Evolutionary conservation across 2,888 invertebrate species (phyloP), one percentile per base, ranked within the genome.

Genomic region (Ceratothoa steindachneri): DNA sequence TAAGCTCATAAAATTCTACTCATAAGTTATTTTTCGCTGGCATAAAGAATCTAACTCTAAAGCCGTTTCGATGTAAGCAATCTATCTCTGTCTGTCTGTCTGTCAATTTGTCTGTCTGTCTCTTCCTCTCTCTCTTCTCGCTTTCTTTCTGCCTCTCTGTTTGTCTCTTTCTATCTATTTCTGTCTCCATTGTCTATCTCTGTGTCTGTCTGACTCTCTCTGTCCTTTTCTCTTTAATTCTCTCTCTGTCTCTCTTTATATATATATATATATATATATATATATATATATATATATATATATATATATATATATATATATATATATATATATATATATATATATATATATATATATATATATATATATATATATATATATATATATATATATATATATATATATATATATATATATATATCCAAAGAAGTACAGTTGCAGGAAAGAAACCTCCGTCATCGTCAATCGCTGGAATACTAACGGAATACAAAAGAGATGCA

Each of bases 201-300:
- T 41, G 7, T 41, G 7, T 9, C 15, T 41, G 7, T 41, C 15
- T 41, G 7, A 41, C 15, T 41, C 15, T 41, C 41, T 41, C 7
- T 41, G 7, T 41, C 15, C 15, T 41, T 41, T 41, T 41, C 15
- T 41, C 7, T 15, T 0, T 31, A 67, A n/a, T n/a, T n/a, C n/a
- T n/a, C n/a, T n/a, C n/a, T n/a, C n/a, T n/a, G n/a, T n/a, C n/a
- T n/a, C n/a, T n/a, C n/a, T n/a, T n/a, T n/a, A n/a, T n/a, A n/a
- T n/a, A n/a, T n/a, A n/a, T n/a, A n/a, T n/a, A n/a, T 67, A 67
- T 69, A 69, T 69, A 69, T 69, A 69, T 69, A 1, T 69, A 52
- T 69, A 69, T 69, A 0, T 52, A 69, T 69, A 51, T 69, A 52
- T 52, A 69, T 69, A 69, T 69, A 52, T 69, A 69, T 69, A 52